Evolutionary conservation across 2,113 vertebrate species (phyloP), one percentile per base, ranked within the genome.

Genomic region (Aphyosemion australe): DNA sequence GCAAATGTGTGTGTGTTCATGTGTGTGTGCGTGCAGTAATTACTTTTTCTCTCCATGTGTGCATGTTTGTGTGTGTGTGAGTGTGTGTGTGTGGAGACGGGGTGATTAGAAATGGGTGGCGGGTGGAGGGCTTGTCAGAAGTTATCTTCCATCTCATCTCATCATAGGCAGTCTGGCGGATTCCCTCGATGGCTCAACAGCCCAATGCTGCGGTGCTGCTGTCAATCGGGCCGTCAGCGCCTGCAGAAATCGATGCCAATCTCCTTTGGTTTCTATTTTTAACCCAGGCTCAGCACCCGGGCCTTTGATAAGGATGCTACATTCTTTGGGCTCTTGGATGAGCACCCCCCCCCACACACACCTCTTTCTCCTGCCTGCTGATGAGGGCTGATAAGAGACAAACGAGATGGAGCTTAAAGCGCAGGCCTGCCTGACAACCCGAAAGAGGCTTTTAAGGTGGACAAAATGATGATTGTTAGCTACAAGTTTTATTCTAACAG

Each of bases 191-290:
- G 87, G 86, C 87, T 90, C 82, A 82, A 77, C 83, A 80, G 83
- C 83, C 73, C 53, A 52, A 75, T 70, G 70, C 83, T 5, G 67
- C 72, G 11, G 76, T 65, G 81, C 80, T 59, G 86, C 89, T 90
- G 89, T 88, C 89, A 91, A 84, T 89, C 89, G 84, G 75, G 68
- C 85, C 82, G 86, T 87, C 87, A 88, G 69, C 85, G 84, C 80
- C 84, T 75, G 80, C 80, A 87, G 82, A 88, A 88, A 91, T 91
- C 89, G 85, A 91, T 89, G 89, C 88, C 88, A 88, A 89, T 90
- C 88, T 89, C 82, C 74, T 61, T 66, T 57, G 9, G 72, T 84
- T 87, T 84, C 86, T 91, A 91, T 91, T 89, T 91, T 91, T 91
- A 89, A 80, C 82, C 19, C 2, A 47, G 72, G 78, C 84, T 85